Conservation (phyloP, 2,797 vertebrate genomes). For the Chaenodraco wilsoni region DNA sequence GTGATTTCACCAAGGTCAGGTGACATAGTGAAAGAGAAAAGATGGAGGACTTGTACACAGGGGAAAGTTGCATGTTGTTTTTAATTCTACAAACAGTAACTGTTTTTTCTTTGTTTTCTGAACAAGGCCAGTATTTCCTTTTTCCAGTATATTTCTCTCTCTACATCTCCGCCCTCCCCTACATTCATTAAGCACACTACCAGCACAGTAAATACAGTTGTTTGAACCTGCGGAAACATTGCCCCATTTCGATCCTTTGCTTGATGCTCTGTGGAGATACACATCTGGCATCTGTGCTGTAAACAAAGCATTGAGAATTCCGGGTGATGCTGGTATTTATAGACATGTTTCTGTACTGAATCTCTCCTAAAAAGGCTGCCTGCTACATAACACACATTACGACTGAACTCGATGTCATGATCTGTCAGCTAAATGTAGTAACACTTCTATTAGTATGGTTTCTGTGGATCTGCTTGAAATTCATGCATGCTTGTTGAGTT, state of each 20-base stretch:
- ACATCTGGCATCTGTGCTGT: constrained; percentile 48
- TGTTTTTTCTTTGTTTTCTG: constrained; percentile 3
- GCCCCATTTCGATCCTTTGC: constrained; percentile 51
- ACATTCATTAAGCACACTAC: constrained; percentile 15
- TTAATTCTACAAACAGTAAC: not conserved
- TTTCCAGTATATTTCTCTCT: not conserved
- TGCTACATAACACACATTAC: constrained; percentile 5
- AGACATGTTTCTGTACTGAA: constrained; percentile 16
- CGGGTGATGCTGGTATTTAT: constrained; percentile 49
- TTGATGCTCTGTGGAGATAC: constrained; percentile 26
- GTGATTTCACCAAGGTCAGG: too few species aligned
- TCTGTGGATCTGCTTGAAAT: not conserved
- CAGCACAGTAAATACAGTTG: constrained; percentile 23
- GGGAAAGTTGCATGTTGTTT: not conserved
- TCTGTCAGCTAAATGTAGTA: constrained; percentile 3
- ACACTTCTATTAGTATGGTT: not conserved
- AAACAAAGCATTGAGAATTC: not conserved
- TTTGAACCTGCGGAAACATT: constrained; percentile 55
- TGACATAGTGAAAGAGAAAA: too few species aligned
- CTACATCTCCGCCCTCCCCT: not conserved
- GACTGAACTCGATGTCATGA: not conserved
- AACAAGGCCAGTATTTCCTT: not conserved
- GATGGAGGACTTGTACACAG: too few species aligned
- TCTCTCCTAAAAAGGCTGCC: constrained; percentile 16
- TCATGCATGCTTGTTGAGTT: not conserved